Evolutionary conservation across 2,888 invertebrate species (phyloP).

Genomic region (Drosophila peninsularis): DNA sequence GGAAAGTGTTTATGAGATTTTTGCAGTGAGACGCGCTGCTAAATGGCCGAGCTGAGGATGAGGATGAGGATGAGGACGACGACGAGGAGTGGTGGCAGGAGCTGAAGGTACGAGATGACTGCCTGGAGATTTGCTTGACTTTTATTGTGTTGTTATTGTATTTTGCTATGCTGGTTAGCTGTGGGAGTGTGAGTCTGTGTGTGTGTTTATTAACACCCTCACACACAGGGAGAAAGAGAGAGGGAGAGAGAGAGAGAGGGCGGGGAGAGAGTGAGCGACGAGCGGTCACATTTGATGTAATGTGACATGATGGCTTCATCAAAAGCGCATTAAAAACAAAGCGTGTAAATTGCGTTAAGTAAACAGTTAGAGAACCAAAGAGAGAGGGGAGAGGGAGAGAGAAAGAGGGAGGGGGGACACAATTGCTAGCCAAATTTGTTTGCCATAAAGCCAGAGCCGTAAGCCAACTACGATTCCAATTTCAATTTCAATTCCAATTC

Average conservation of each 20-base stretch:
- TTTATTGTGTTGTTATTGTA: slow-evolving; percentile 59
- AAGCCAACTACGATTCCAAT: slow-evolving; percentile 8
- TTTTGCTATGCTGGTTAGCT: neutral
- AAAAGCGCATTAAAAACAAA: slow-evolving; percentile 81
- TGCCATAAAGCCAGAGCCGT: slow-evolving; percentile 6
- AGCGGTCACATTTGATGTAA: slow-evolving; percentile 71
- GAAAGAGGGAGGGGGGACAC: neutral
- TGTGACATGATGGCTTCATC: slow-evolving; percentile 82
- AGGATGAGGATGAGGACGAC: neutral
- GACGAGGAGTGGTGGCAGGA: too few relatives aligned
- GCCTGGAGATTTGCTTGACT: slow-evolving; percentile 62
- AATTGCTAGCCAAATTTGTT: slow-evolving; percentile 21
- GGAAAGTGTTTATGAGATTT: slow-evolving; percentile 82
- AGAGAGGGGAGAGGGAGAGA: neutral
- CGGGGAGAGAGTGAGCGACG: neutral
- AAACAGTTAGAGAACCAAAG: slow-evolving; percentile 34
- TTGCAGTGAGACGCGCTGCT: slow-evolving; percentile 25
- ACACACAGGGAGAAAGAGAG: slow-evolving; percentile 1
- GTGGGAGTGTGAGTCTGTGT: slow-evolving; percentile 12
- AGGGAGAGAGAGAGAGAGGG: neutral
- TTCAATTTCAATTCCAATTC: slow-evolving; percentile 10
- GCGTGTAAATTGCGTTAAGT: slow-evolving; percentile 56
- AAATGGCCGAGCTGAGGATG: slow-evolving; percentile 33
- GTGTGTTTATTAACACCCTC: slow-evolving; percentile 55
- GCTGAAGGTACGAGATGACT: slow-evolving; percentile 46